These are phyloP conservation scores for Coturnix japonica DNA, from an alignment of 2,113 vertebrate genomes.

Conservation along the genomic window DNA sequence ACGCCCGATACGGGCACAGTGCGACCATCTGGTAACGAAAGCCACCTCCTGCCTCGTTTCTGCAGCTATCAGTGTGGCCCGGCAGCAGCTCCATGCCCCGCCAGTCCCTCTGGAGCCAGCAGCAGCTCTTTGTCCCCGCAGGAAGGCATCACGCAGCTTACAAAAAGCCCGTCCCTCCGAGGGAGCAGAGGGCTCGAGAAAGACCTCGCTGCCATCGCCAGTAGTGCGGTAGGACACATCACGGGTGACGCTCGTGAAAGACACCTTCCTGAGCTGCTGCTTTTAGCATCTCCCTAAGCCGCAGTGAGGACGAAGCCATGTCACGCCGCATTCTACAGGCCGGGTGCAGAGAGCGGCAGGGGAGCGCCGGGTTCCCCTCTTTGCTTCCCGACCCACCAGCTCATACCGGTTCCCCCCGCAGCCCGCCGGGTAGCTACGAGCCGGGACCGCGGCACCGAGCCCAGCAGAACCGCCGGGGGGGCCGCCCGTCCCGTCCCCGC, in stretches of 20 bases:
- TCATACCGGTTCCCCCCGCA: background rate
- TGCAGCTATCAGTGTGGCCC: background rate
- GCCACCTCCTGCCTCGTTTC: background rate
- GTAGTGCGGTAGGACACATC: background rate
- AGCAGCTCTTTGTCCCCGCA: conserved; percentile 46
- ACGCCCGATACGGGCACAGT: background rate
- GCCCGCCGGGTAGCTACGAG: background rate
- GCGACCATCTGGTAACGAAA: background rate
- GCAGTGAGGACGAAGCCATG: background rate
- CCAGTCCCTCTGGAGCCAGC: conserved; percentile 9
- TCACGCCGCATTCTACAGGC: background rate
- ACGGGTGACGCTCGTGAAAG: background rate
- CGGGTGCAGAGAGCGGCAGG: background rate
- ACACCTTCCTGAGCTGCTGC: background rate
- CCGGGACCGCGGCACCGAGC: no score
- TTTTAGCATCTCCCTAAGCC: background rate
- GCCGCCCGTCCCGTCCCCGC: background rate
- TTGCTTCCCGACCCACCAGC: background rate
- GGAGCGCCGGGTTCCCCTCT: background rate
- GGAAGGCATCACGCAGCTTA: background rate
- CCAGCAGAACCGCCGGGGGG: no score
- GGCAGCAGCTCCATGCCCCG: background rate
- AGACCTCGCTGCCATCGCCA: background rate
- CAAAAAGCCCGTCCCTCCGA: background rate
- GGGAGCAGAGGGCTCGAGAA: fast-evolving